These are phyloP conservation scores for Karalla daura DNA, from an alignment of 2,797 vertebrate species.

Conservation along the genomic window DNA sequence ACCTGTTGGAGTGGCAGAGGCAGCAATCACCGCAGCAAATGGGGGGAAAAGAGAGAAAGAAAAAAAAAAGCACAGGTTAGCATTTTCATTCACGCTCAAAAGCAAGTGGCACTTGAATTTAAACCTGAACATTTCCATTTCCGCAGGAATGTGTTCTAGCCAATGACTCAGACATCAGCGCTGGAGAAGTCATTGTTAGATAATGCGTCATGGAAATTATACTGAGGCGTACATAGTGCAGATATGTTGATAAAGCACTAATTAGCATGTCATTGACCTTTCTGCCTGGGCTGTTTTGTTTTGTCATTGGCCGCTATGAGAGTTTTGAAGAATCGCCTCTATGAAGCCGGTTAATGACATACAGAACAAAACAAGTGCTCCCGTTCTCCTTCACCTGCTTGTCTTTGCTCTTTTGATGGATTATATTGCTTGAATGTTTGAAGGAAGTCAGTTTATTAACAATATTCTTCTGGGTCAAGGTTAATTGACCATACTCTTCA, in stretches of 20 bases:
- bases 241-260: constrained; percentile 47
- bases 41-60: constrained; percentile 34
- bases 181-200: not conserved
- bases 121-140: constrained; percentile 34
- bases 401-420: not conserved
- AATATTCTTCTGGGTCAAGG: not conserved
- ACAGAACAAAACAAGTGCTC: constrained; percentile 31
- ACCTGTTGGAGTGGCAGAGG: constrained; percentile 71
- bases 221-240: not conserved
- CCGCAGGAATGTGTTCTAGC: constrained; percentile 5
- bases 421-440: not conserved
- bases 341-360: constrained; percentile 43
- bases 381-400: not conserved
- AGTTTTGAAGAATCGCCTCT: too few relatives aligned
- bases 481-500: not conserved
- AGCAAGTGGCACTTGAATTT: constrained; percentile 36
- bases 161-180: not conserved
- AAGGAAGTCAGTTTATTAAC: not conserved
- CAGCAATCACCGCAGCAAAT: constrained; percentile 51
- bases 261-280: constrained; percentile 56
- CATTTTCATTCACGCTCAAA: constrained; percentile 45
- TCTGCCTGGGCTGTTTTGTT: constrained; percentile 24
- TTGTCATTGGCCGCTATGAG: constrained; percentile 35
- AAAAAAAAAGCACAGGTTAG: constrained; percentile 63
- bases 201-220: constrained; percentile 21